Evolutionary conservation across 2,797 vertebrate genomes (phyloP), one percentile per base, ranked within the genome.

Genomic region (Tragelaphus eurycerus): DNA sequence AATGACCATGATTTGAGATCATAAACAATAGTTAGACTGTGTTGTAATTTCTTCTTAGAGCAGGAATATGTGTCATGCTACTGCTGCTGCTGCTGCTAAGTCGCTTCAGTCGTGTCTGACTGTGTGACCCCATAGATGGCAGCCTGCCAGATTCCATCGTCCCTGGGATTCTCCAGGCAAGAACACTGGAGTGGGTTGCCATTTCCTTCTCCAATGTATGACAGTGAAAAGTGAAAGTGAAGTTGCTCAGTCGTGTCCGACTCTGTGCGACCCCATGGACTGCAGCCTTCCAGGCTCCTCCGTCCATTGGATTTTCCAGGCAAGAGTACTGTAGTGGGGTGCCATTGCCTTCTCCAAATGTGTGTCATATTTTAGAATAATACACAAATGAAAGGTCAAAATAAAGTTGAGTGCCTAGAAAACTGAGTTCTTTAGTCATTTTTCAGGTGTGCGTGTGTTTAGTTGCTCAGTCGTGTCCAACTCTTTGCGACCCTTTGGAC

Each of bases 361-460:
- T 29, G 12, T 29, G 59, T 29, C 59, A 60, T 60, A 67, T 90
- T 67, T 92, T n/a, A 90, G 19, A n/a, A 91, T 88, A 78, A 91
- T 0, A 4, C 2, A 55, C 59, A 62, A 74, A 78, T 62, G n/a
- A 96, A 96, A 96, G 43, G 54, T 82, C 59, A 92, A 93, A 93
- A 84, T 60, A 86, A 84, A 96, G 46, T 0, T 71, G 43, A 76
- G 12, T 60, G 38, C 15, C 89, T 88, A 60, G 91, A 67, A 93
- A 82, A 17, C 50, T 54, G 17, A 62, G 17, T 14, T 94, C 43
- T 52, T 13, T 14, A 71, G 46, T 52, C 71, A n/a, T 62, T 48
- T 81, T 19, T 62, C 29, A 85, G 90, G 83, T 81, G 64, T 11
- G 17, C 17, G 0, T 62, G 64, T 11, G 17, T 4, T 2, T 34